phyloP scores from a whole-genome alignment of 2,113 vertebrate species.

The Dromas ardeola region DNA sequence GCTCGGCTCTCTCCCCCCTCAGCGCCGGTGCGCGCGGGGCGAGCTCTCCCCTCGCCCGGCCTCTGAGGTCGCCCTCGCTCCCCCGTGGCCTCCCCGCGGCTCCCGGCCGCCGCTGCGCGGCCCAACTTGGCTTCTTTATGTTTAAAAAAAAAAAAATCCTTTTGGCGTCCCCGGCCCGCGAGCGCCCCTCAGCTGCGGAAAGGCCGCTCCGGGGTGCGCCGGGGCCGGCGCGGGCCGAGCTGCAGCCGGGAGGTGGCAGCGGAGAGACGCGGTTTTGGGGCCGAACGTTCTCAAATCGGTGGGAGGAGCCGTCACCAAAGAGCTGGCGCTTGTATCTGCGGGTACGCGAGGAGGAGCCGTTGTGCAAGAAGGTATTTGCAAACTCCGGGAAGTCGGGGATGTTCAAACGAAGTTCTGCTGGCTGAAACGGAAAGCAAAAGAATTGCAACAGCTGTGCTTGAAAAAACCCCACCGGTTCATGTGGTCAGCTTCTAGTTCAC shows the following conservation, averaged over 20 bases:
- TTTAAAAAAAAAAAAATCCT: not conserved
- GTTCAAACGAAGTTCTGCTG: rapidly evolving
- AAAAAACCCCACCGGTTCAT: rapidly evolving
- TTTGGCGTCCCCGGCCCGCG: no score
- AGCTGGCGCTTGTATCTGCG: not conserved
- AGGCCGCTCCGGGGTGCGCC: not conserved
- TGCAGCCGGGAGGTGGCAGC: not conserved
- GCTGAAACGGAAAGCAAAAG: rapidly evolving
- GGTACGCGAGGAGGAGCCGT: rapidly evolving
- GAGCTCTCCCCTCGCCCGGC: not conserved
- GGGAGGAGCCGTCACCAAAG: not conserved
- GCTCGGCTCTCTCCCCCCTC: no score
- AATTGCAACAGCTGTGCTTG: rapidly evolving
- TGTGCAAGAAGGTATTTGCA: rapidly evolving
- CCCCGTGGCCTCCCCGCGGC: not conserved
- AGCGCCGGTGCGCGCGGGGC: not conserved
- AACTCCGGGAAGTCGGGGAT: rapidly evolving
- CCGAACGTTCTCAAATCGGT: rapidly evolving
- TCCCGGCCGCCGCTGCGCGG: not conserved
- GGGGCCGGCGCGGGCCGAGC: not conserved
- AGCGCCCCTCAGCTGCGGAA: not conserved
- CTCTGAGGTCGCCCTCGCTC: no score
- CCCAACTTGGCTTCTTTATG: no score
- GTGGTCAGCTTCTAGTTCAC: rapidly evolving
- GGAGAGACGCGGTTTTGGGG: no score